Percentiles rank a stretch among this genome's conserved stretches.
phyloP scores from a whole-genome alignment of 92 coral and sea anemone genomes.

The Zoanthus sansibaricus region DNA sequence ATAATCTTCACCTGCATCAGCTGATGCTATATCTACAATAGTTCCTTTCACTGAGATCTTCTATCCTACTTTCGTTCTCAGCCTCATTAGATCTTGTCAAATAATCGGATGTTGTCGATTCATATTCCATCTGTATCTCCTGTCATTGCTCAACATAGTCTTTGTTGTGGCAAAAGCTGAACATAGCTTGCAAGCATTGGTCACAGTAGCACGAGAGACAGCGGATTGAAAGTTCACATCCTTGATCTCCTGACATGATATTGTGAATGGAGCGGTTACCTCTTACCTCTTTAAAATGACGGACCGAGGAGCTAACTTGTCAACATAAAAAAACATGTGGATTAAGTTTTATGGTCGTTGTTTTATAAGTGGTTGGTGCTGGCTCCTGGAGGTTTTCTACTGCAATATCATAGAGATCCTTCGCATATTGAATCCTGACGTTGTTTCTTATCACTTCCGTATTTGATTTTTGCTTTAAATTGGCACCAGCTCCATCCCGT shows the following conservation, averaged over 20 bases:
- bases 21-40: no score
- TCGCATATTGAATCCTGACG: conserved; percentile 46
- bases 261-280: conserved; percentile 60
- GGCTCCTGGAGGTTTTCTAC: conserved; percentile 23
- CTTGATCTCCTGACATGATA: conserved; percentile 5
- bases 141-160: not conserved
- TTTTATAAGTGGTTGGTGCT: conserved; percentile 38
- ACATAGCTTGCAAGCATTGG: not conserved
- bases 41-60: no score
- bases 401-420: conserved; percentile 48
- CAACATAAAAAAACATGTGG: conserved; percentile 2
- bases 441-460: conserved; percentile 36
- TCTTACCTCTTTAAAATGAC: conserved; percentile 39
- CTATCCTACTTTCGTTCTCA: no score
- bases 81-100: no score
- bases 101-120: no score
- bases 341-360: conserved; percentile 7
- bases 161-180: not conserved
- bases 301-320: conserved; percentile 2
- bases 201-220: not conserved
- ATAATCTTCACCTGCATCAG: no score
- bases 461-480: conserved; percentile 58
- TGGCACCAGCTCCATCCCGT: conserved; percentile 77
- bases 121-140: no score
- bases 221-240: not conserved